A percentile compares a stretch with the other conserved stretches of the same genome.
Conservation (phyloP, 2,797 vertebrate species). For the Cirrhinus mrigala region DNA sequence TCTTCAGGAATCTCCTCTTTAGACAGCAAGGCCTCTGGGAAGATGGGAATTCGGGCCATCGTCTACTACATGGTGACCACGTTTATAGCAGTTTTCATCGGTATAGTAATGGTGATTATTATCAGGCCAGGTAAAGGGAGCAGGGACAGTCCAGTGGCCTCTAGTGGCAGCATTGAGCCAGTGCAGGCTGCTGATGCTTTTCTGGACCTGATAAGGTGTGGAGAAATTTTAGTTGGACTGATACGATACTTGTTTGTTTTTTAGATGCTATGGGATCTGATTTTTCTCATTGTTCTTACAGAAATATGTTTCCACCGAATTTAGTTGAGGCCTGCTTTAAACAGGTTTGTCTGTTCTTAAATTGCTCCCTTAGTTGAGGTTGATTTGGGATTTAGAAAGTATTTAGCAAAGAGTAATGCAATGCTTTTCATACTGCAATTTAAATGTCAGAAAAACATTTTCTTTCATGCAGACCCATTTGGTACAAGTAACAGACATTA, state of each 20-base stretch:
- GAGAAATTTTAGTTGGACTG: neutral
- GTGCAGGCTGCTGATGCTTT: constrained; percentile 93
- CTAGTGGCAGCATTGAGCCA: constrained; percentile 84
- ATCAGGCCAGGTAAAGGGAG: constrained; percentile 92
- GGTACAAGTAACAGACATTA: neutral
- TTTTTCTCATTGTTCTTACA: constrained; percentile 64
- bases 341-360: constrained; percentile 82
- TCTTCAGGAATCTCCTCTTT: constrained; percentile 90
- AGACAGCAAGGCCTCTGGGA: constrained; percentile 92
- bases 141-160: constrained; percentile 83
- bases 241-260: neutral
- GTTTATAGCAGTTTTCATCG: constrained; percentile 93
- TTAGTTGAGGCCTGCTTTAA: constrained; percentile 97
- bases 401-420: no score
- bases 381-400: no score
- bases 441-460: no score
- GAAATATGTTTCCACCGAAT: constrained; percentile 99
- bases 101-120: constrained; percentile 91
- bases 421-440: no score
- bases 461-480: neutral
- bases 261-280: neutral
- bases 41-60: constrained; percentile 91
- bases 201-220: constrained; percentile 92
- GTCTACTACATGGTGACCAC: constrained; percentile 96
- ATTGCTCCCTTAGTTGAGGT: no score